Percentiles rank a stretch among this genome's conserved stretches.
phyloP scores from a whole-genome alignment of 2,113 vertebrate species.

The Ochotona princeps region DNA sequence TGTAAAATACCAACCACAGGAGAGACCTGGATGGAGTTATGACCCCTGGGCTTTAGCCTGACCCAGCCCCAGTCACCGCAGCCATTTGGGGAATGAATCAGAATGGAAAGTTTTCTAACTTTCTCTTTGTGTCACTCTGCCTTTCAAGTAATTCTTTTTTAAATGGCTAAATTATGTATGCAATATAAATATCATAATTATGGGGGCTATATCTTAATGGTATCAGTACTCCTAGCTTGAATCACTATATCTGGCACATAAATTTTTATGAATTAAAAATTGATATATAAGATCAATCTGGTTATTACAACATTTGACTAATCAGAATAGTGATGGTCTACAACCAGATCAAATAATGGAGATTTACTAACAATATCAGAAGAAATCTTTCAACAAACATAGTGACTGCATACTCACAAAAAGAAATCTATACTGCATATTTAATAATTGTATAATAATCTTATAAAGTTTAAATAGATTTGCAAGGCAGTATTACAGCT shows the following conservation, averaged over 20 bases:
- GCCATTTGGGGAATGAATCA: too few relatives aligned
- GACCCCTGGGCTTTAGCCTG: too few relatives aligned
- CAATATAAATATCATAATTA: not conserved
- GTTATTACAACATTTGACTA: conserved; percentile 39
- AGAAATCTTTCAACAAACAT: conserved; percentile 6
- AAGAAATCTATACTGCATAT: not conserved
- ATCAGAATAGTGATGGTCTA: not conserved
- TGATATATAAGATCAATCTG: not conserved
- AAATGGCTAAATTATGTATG: not conserved
- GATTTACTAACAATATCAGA: conserved; percentile 39
- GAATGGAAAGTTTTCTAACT: too few relatives aligned
- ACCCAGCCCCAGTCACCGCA: too few relatives aligned
- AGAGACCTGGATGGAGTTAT: too few relatives aligned
- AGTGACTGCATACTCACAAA: not conserved
- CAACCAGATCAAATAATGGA: not conserved
- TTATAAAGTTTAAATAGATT: not conserved
- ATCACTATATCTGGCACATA: not conserved
- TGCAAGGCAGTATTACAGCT: conserved; percentile 14
- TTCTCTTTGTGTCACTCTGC: too few relatives aligned
- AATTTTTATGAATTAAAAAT: conserved; percentile 47
- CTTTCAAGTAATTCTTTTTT: too few relatives aligned
- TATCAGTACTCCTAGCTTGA: not conserved
- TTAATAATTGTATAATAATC: not conserved
- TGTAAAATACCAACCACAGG: too few relatives aligned
- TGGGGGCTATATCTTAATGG: not conserved